Evolutionary conservation across 2,797 vertebrate species (phyloP).

Genomic region (Crocidura indochinensis): DNA sequence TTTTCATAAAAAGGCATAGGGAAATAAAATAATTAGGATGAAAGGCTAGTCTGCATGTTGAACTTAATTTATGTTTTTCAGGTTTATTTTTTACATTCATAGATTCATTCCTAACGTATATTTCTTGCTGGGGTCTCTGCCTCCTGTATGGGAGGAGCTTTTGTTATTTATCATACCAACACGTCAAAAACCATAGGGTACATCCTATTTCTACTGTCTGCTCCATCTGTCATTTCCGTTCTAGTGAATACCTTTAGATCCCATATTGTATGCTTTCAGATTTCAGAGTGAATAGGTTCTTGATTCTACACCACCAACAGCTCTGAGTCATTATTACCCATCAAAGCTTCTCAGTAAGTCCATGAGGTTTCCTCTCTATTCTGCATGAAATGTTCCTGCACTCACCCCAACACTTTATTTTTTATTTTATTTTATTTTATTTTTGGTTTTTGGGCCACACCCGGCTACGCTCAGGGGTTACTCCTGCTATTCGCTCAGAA

Average conservation of each 20-base stretch:
- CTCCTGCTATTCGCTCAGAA: too few species aligned
- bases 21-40: conserved; percentile 1
- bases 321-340: background rate
- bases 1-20: conserved; percentile 13
- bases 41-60: background rate
- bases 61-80: background rate
- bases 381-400: background rate
- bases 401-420: background rate
- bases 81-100: background rate
- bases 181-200: background rate
- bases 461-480: too few species aligned
- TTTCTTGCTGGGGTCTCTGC: background rate
- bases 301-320: background rate
- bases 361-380: background rate
- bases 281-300: too few species aligned
- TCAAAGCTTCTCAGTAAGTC: background rate
- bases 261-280: background rate
- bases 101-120: background rate
- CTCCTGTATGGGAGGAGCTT: background rate
- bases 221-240: background rate
- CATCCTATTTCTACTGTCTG: background rate
- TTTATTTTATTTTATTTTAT: too few species aligned
- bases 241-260: background rate
- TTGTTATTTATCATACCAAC: too few species aligned
- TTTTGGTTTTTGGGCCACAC: too few species aligned